phyloP scores from a whole-genome alignment of 2,797 vertebrate genomes.

The Xenopus petersii region DNA sequence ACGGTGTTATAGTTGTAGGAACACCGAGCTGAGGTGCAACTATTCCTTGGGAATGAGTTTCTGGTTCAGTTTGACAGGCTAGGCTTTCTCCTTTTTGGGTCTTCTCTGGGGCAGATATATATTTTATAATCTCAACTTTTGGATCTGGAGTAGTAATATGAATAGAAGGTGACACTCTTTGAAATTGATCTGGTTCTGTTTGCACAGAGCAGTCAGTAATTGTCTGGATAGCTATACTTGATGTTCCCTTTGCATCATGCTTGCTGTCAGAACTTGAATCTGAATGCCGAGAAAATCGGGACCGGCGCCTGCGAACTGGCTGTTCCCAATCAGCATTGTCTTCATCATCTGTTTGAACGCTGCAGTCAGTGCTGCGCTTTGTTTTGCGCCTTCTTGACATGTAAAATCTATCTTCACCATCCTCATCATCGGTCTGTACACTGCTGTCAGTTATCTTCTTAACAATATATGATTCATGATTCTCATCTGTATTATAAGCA shows the following conservation, averaged over 20 bases:
- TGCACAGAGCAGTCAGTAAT: constrained; percentile 94
- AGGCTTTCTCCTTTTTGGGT: constrained; percentile 92
- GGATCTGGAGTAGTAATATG: constrained; percentile 91
- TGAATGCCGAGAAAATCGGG: constrained; percentile 83
- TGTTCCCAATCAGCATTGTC: constrained; percentile 95
- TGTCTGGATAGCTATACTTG: constrained; percentile 94
- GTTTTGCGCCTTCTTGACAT: constrained; percentile 83
- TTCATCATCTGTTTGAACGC: constrained; percentile 96
- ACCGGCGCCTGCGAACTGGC: constrained; percentile 86
- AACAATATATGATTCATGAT: constrained; percentile 63
- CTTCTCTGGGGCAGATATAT: constrained; percentile 95
- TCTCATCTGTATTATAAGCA: constrained; percentile 75
- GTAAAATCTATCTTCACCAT: constrained; percentile 86
- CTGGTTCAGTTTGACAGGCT: constrained; percentile 95
- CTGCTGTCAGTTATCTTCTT: constrained; percentile 90
- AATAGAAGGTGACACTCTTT: constrained; percentile 89
- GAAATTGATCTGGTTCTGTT: constrained; percentile 88
- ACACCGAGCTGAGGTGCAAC: constrained; percentile 85
- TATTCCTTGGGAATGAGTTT: constrained; percentile 81
- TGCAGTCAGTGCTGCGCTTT: constrained; percentile 89
- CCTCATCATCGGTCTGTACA: constrained; percentile 96
- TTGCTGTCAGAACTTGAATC: constrained; percentile 81
- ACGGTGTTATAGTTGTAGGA: constrained; percentile 88
- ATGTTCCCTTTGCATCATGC: constrained; percentile 73
- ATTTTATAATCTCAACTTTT: constrained; percentile 90